Base-by-base conservation (phyloP, 2,888 invertebrate genomes). In the Neocrepidodera transversa region DNA sequence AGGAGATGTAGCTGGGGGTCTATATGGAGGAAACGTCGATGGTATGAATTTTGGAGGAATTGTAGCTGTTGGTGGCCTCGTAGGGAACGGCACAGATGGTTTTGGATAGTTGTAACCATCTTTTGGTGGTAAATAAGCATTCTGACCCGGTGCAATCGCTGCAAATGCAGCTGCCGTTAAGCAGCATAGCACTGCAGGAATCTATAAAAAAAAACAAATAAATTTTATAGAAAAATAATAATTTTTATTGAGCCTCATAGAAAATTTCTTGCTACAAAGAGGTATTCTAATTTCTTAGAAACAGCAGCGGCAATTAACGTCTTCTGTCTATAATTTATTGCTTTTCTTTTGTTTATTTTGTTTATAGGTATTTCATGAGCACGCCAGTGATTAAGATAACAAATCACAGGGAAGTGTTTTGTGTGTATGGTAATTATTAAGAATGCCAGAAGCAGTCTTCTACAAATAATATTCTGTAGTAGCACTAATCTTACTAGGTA, bases 81-180 rank as follows among this genome's bases (percentile, higher is more conserved):
- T 50, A 20, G 85, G 84, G 78, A 87, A 87, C 0, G 87, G 85
- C 58, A 85, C 81, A 6, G 77, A 67, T 1, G 92, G 92, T 38
- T 83, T 84, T n/a, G 86, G 84, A 77, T 92, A 92, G 67, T 84
- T 84, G 79, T 92, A 92, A 11, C 90, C 90, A 68, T 87, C 87
- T 73, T 84, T 86, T 2, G 86, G 86, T 14, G 92, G 92, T 51
- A 92, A 84, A 80, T 92, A 92, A 55, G 88, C 88, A 75, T 90
- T 89, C 61, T 87, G 86, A 10, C 88, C 88, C 1, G 88, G 86
- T 40, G 84, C 81, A 50, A 85, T 82, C 67, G 85, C 81, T 63
- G 82, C 83, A 50, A 68, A 67, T 63, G 83, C 72, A 58, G 82
- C 72, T 49, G 80, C 77, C 47, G 81, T 78, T 6, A 82, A 78